Percentiles rank a stretch among this genome's conserved stretches.
phyloP scores from a whole-genome alignment of 2,888 invertebrate species.

The Spisula subtruncata region DNA sequence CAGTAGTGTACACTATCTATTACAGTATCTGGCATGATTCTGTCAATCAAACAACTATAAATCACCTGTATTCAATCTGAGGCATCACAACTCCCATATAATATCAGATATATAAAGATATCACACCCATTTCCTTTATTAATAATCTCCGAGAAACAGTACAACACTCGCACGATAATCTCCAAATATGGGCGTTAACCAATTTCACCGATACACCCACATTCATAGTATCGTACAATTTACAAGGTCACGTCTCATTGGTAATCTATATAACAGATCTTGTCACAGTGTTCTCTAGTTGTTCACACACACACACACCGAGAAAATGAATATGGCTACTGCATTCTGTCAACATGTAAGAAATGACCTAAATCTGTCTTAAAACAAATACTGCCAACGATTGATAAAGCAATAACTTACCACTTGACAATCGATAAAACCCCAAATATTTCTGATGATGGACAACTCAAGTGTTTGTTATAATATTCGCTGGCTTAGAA shows the following conservation, averaged over 20 bases:
- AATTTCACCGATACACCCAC: background rate
- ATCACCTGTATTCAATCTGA: background rate
- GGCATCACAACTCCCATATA: too few relatives aligned
- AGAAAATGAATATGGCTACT: background rate
- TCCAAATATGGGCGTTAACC: conserved; percentile 2
- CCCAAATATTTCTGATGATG: conserved; percentile 12
- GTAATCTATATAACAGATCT: background rate
- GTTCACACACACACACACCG: too few relatives aligned
- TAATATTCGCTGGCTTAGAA: too few relatives aligned
- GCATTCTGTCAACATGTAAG: background rate
- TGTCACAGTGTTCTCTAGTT: background rate
- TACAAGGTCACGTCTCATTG: background rate
- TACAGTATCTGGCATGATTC: too few relatives aligned
- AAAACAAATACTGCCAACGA: background rate
- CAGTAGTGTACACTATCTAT: background rate
- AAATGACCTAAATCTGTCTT: background rate
- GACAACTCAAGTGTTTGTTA: background rate
- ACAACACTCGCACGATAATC: background rate
- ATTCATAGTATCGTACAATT: too few relatives aligned
- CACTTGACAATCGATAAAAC: conserved; percentile 22
- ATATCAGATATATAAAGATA: too few relatives aligned
- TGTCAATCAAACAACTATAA: background rate
- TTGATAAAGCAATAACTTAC: conserved; percentile 13
- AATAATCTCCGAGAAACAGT: background rate
- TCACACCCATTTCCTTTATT: background rate